Conservation (phyloP, 2,888 invertebrate genomes). For the Melitaea athalia region DNA sequence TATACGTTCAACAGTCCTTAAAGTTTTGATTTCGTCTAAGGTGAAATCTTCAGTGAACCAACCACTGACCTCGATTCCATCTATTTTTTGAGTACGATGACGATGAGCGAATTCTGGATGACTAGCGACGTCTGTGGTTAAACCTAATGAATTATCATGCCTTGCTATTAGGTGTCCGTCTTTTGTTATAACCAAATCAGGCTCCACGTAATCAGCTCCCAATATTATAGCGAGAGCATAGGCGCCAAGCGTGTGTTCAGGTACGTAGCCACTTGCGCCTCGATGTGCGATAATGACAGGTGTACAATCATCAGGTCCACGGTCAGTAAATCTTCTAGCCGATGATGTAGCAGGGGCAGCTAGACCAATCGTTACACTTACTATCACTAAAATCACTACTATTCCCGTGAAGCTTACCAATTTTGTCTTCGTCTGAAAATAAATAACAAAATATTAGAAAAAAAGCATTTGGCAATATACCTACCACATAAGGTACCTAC, state of each 20-base stretch:
- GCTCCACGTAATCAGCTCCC: slow-evolving; percentile 74
- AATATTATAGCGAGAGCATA: slow-evolving; percentile 72
- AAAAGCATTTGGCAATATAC: no score
- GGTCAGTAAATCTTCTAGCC: slow-evolving; percentile 8
- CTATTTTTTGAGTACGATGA: slow-evolving; percentile 60
- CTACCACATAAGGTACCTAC: no score
- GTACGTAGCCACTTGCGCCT: slow-evolving; percentile 73
- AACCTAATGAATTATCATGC: slow-evolving; percentile 69
- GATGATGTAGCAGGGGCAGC: slow-evolving; percentile 35
- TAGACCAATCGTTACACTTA: slow-evolving; percentile 28
- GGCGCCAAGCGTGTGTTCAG: slow-evolving; percentile 73
- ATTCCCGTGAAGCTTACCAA: slow-evolving; percentile 28
- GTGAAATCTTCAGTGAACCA: slow-evolving; percentile 78
- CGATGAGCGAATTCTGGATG: slow-evolving; percentile 65
- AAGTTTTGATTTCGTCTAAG: slow-evolving; percentile 66
- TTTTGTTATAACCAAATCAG: slow-evolving; percentile 71
- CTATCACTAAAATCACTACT: slow-evolving; percentile 30
- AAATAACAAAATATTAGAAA: neutral
- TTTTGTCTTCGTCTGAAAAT: slow-evolving; percentile 35
- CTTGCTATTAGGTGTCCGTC: slow-evolving; percentile 69
- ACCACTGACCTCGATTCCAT: slow-evolving; percentile 56
- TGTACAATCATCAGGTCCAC: slow-evolving; percentile 57
- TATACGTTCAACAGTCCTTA: slow-evolving; percentile 68
- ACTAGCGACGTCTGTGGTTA: slow-evolving; percentile 64
- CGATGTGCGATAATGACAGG: slow-evolving; percentile 70